These are phyloP conservation scores for Chondrilla cf. caribensis DNA, from an alignment of 37 sponge, comb jelly and placozoan species.

Conservation along the genomic window DNA sequence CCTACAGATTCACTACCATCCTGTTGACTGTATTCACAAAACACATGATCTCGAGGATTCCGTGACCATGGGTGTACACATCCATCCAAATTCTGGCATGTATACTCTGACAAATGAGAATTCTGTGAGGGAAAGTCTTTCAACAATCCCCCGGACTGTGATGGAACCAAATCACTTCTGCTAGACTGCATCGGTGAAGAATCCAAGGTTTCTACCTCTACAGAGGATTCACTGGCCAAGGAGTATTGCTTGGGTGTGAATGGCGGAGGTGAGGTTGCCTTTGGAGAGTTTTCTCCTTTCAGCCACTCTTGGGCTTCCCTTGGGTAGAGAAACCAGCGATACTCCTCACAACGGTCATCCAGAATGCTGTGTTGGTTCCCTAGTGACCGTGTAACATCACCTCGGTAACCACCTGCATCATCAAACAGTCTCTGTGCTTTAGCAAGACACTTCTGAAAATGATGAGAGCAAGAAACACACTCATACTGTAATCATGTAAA, in stretches of 20 bases:
- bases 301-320: slow-evolving; percentile 59
- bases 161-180: background rate
- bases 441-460: slow-evolving; percentile 40
- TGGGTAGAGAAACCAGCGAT: slow-evolving; percentile 87
- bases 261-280: slow-evolving; percentile 35
- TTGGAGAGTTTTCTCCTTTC: slow-evolving; percentile 2
- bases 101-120: too few relatives aligned
- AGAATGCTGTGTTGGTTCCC: slow-evolving; percentile 53
- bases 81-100: too few relatives aligned
- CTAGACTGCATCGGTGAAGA: background rate
- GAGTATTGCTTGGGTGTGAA: slow-evolving; percentile 48
- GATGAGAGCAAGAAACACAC: too few relatives aligned
- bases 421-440: slow-evolving; percentile 45
- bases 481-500: background rate
- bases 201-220: background rate
- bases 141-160: too few relatives aligned
- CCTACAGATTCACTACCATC: too few relatives aligned
- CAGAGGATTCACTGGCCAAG: too few relatives aligned
- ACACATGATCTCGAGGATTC: too few relatives aligned
- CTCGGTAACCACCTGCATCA: background rate
- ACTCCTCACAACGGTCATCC: slow-evolving; percentile 39
- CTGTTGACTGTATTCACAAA: too few relatives aligned
- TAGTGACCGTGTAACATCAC: background rate
- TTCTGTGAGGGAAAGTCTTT: too few relatives aligned
- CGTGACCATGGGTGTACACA: too few relatives aligned